phyloP scores from a whole-genome alignment of 2,113 vertebrate genomes.

The Electrona antarctica region DNA sequence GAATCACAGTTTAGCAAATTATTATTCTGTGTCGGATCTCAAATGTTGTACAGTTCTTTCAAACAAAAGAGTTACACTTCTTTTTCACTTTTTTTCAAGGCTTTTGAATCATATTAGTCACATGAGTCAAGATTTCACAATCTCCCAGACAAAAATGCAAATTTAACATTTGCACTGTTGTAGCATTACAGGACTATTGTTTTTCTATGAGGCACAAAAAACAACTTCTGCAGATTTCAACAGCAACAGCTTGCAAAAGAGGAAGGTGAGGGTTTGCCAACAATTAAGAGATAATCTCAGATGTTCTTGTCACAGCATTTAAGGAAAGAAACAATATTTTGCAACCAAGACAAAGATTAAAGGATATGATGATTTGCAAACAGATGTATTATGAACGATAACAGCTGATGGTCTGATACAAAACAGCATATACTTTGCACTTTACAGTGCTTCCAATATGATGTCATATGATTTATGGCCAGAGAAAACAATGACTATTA shows the following conservation, averaged over 20 bases:
- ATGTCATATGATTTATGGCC: conserved; percentile 32
- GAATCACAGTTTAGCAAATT: too few relatives aligned
- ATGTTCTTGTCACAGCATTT: not conserved
- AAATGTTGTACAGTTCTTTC: not conserved
- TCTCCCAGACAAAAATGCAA: not conserved
- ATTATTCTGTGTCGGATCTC: not conserved
- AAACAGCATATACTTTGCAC: conserved; percentile 37
- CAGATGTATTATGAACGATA: conserved; percentile 15
- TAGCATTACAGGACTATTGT: too few relatives aligned
- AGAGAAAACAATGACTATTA: conserved; percentile 38
- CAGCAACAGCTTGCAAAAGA: not conserved
- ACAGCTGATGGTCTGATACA: not conserved
- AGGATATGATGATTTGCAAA: not conserved
- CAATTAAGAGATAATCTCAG: not conserved
- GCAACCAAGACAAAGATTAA: conserved; percentile 12
- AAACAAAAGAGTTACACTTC: not conserved
- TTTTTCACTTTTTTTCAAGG: not conserved
- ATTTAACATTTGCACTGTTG: not conserved
- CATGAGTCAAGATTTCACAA: not conserved
- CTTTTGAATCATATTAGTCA: not conserved
- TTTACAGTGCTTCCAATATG: conserved; percentile 16
- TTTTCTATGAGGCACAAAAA: too few relatives aligned
- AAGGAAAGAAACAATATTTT: not conserved
- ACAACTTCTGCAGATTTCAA: too few relatives aligned
- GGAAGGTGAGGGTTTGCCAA: not conserved